Conservation (phyloP, 2,113 vertebrate genomes). For the Australoheros scitulus region DNA sequence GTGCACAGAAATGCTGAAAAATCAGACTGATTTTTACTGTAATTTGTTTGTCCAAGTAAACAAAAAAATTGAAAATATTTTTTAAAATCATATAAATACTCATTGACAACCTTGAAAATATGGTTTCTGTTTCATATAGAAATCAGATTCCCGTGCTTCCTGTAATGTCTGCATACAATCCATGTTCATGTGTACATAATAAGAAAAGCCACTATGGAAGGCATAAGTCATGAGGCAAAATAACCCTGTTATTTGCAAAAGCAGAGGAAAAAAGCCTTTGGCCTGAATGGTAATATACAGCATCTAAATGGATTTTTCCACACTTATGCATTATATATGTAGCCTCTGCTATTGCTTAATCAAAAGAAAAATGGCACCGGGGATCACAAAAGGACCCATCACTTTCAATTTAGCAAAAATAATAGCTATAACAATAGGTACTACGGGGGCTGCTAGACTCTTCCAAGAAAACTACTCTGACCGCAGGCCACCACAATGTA, state of each 20-base stretch:
- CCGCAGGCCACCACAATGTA: neutral
- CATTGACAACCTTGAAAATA: neutral
- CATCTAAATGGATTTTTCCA: neutral
- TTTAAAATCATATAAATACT: neutral
- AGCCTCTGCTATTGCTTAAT: constrained; percentile 6
- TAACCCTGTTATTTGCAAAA: neutral
- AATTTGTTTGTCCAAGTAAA: neutral
- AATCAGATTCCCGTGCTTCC: neutral
- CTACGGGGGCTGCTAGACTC: neutral
- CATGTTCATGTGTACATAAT: constrained; percentile 22
- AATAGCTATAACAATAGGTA: neutral
- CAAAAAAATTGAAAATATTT: neutral
- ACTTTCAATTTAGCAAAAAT: constrained; percentile 16
- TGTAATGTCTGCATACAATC: constrained; percentile 6
- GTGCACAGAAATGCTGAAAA: neutral
- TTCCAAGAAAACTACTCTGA: constrained; percentile 23
- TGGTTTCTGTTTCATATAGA: neutral
- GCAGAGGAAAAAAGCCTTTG: neutral
- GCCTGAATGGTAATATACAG: constrained; percentile 1
- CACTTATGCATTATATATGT: constrained; percentile 39
- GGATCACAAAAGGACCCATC: neutral
- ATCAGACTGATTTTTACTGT: neutral
- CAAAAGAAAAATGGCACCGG: constrained; percentile 1
- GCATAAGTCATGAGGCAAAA: neutral
- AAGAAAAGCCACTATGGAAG: neutral